Evolutionary conservation across 2,888 invertebrate genomes (phyloP).

Genomic region (Pollenia griseotomentosa): DNA sequence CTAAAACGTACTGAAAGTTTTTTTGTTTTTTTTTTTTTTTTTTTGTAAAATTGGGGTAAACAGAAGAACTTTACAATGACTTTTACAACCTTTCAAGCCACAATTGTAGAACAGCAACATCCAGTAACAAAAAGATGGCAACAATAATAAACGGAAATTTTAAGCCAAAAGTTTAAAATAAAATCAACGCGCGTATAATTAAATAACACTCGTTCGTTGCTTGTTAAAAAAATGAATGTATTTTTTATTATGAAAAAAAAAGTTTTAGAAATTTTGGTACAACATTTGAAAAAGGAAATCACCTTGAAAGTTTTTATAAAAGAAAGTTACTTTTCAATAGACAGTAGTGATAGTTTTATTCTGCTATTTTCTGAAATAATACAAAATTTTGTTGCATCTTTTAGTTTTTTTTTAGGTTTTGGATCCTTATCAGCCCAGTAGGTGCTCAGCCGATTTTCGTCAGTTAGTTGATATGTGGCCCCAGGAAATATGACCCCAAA

Average conservation of each 20-base stretch:
- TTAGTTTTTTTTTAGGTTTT: no score
- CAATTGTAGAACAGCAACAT: conserved; percentile 74
- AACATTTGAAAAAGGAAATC: not conserved
- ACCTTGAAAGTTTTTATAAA: conserved; percentile 24
- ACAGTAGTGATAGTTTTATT: not conserved
- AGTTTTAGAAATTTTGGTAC: conserved; percentile 18
- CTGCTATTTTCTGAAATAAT: not conserved
- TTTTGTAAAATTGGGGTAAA: conserved; percentile 15
- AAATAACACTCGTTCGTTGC: conserved; percentile 67
- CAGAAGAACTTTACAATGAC: conserved; percentile 64
- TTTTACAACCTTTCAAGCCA: conserved; percentile 71
- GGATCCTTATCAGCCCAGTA: no score
- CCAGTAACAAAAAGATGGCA: conserved; percentile 37
- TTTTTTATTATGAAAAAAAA: conserved; percentile 7
- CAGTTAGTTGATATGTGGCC: no score
- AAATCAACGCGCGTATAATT: conserved; percentile 75
- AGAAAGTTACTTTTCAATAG: not conserved
- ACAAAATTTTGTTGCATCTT: no score
- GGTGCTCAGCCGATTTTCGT: no score
- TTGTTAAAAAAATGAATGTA: conserved; percentile 42
- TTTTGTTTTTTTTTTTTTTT: conserved; percentile 14
- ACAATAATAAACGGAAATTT: conserved; percentile 42
- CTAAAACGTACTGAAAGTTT: conserved; percentile 34
- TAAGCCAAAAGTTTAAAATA: conserved; percentile 69
- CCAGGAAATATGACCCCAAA: no score